phyloP scores from a whole-genome alignment of 2,113 vertebrate genomes.

The Corvus hawaiiensis region DNA sequence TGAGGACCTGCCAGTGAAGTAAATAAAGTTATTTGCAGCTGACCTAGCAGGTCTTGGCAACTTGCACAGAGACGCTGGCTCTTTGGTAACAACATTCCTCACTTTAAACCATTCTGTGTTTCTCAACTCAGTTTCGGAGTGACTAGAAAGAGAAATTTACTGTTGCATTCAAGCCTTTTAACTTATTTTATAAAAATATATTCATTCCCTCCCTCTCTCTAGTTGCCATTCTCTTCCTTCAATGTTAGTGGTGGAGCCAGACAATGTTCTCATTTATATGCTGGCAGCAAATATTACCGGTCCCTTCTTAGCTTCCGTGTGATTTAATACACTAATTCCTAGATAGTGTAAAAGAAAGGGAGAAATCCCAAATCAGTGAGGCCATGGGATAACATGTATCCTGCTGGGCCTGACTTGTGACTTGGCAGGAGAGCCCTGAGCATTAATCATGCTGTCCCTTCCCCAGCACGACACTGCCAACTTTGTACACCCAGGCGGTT shows the following conservation, averaged over 20 bases:
- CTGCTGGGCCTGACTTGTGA: not conserved
- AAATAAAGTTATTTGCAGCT: slow-evolving; percentile 11
- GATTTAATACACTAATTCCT: not conserved
- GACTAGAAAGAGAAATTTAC: not conserved
- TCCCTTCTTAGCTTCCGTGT: not conserved
- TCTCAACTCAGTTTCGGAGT: not conserved
- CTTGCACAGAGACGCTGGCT: not conserved
- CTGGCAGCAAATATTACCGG: not conserved
- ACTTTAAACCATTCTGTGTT: not conserved
- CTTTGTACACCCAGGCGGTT: not conserved
- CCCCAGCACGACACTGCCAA: rapidly evolving
- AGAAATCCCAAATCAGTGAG: not conserved
- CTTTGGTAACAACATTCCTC: not conserved
- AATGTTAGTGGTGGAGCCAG: not conserved
- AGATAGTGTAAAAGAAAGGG: not conserved
- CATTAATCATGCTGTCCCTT: not conserved
- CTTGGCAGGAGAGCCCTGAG: not conserved
- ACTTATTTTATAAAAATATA: not conserved
- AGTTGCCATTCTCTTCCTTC: not conserved
- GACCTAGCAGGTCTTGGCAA: not conserved
- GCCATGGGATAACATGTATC: not conserved
- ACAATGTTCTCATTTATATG: not conserved
- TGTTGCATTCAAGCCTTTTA: not conserved
- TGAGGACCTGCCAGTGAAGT: not conserved
- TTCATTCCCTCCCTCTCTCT: not conserved